Percentiles rank a stretch among this genome's conserved stretches.
Conservation (phyloP, 2,113 vertebrate genomes). For the Hippocampus zosterae region DNA sequence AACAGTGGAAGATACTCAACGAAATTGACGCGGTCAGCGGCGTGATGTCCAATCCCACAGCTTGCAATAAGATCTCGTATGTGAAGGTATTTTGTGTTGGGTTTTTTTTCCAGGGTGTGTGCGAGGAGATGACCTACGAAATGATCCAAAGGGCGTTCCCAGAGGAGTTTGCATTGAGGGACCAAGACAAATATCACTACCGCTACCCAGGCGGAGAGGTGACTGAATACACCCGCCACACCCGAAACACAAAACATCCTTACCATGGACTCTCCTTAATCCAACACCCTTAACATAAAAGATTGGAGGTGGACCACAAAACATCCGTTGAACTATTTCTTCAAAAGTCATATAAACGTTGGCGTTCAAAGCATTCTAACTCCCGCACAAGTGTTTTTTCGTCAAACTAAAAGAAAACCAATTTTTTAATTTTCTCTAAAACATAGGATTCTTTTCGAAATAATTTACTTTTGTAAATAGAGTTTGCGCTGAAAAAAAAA, state of each 20-base stretch:
- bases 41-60: background rate
- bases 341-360: background rate
- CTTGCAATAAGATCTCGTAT: background rate
- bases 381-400: background rate
- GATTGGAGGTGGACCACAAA: background rate
- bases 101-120: conserved; percentile 79
- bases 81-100: background rate
- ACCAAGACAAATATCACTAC: conserved; percentile 96
- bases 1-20: conserved; percentile 98
- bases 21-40: conserved; percentile 92
- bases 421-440: too few relatives aligned
- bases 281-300: background rate
- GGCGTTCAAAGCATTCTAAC: background rate
- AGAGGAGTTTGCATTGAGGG: conserved; percentile 91
- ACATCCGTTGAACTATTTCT: background rate
- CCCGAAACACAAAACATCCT: background rate
- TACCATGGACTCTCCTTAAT: background rate
- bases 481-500: too few relatives aligned
- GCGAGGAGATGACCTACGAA: conserved; percentile 94
- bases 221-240: background rate
- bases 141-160: conserved; percentile 87
- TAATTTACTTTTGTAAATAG: too few relatives aligned
- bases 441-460: too few relatives aligned
- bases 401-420: too few relatives aligned
- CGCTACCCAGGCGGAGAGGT: conserved; percentile 99